Conservation (phyloP, 2,113 vertebrate species). For the Mixornis gularis region DNA sequence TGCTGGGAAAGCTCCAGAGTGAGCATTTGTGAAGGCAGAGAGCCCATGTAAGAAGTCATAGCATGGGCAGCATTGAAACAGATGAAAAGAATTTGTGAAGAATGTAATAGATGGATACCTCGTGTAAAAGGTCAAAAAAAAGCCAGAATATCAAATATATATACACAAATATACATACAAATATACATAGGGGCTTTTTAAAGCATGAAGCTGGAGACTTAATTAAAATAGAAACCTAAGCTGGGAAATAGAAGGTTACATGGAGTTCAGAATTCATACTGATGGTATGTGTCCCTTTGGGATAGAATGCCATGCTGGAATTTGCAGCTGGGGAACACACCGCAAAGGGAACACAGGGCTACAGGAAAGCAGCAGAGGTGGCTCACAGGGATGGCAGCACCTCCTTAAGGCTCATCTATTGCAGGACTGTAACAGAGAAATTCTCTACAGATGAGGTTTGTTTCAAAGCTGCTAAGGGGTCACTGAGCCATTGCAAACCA, state of each 20-base stretch:
- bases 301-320: not conserved
- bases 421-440: not conserved
- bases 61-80: not conserved
- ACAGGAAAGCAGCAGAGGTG: not conserved
- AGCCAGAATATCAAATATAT: not conserved
- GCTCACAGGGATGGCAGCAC: not conserved
- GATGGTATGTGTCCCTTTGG: not conserved
- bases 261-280: not conserved
- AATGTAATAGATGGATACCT: not conserved
- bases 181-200: not conserved
- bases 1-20: not conserved
- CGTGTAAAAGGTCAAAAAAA: not conserved
- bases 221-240: not conserved
- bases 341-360: no score
- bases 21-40: not conserved
- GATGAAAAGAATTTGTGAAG: not conserved
- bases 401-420: not conserved
- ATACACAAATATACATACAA: not conserved
- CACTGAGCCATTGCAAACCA: not conserved
- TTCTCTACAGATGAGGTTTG: not conserved
- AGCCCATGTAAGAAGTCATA: not conserved
- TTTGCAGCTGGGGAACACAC: not conserved
- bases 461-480: not conserved
- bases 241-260: not conserved
- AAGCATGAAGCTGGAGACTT: not conserved